Base-by-base conservation (phyloP, 2,797 vertebrate genomes). In the Knipowitschia caucasica region DNA sequence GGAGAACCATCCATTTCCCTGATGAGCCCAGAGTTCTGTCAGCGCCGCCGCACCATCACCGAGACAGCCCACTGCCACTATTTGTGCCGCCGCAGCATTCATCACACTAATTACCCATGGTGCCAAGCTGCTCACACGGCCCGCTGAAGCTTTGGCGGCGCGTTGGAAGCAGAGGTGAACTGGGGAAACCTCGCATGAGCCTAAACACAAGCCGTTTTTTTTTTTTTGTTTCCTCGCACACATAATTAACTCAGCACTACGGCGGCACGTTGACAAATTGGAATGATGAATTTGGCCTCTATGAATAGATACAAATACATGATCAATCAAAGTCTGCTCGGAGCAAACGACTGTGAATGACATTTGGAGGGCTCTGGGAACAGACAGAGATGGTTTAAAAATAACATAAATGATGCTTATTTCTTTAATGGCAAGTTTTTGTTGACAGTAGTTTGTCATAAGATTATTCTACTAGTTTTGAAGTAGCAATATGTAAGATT, bases 41-140 rank as follows among this genome's bases (percentile, higher is more conserved):
- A 84, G 78, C 82, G 53, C 69, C 63, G 75, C 82, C 75, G 67
- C 73, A 64, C 60, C 53, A 73, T 47, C 69, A 80, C 69, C 61
- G 42, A 80, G 78, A 86, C 82, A 81, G 75, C 72, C 75, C 65
- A 82, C 82, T 80, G 83, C 76, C 82, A 84, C 78, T 76, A 72
- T 86, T 82, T 84, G 79, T 80, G 73, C 75, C 50, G n/a, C 82
- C 73, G 72, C 82, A 70, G 78, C 85, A 86, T 87, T 85, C 83
- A 84, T 87, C 85, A 87, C 77, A 71, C 82, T 86, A 85, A 87
- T 87, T 86, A 86, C 82, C 76, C 81, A 77, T 12, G 67, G 82
- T 85, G 82, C 82, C 73, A 71, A 71, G 79, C 76, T 44, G 74
- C 74, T 78, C 75, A 72, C 59, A 70, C 34, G 73, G 69, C 65